Base-by-base conservation (phyloP, 30 jellyfish, hydroid and myxozoan genomes). In the Cassiopea xamachana region DNA sequence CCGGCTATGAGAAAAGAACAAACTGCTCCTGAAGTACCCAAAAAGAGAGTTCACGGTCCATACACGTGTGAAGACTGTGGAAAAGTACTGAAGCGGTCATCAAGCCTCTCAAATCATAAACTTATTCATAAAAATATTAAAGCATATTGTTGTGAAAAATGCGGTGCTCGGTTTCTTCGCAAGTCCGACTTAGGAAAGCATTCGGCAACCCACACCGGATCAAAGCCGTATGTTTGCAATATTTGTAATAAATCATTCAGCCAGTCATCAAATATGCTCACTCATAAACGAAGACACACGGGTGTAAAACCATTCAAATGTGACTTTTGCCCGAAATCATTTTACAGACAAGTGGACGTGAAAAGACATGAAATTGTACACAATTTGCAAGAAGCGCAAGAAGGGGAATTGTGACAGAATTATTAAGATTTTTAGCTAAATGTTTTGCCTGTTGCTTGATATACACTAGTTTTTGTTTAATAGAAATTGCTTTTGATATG, bases 221-320 rank as follows among this genome's bases (percentile, higher is more conserved):
- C 86, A 1, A 93, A 93, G 62, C 97, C 97, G 13, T 89, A 88
- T 69, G 67, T 48, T 1, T 93, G 98, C 75, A 49, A 82, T 69
- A 78, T 76, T 39, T 93, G 98, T 62, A 78, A 77, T n/a, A 93
- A 89, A 68, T 64, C 92, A 1, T 93, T 93, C 89, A 83, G 96
- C 47, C 98, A 94, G 70, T 94, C 98, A 1, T 94, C 98, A 6
- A 94, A 94, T 80, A 89, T 94, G 97, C 84, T 94, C 44, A 94
- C 98, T 1, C 98, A 94, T 71, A 91, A 80, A 51, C 90, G 98
- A 75, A 84, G 97, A 44, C 98, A 94, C 68, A 74, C 98, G 17
- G 98, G 98, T 15, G 85, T 89, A 27, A 73, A 93, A 44, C 98
- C 98, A 46, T 94, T 69, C 61, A 69, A 89, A 16, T 94, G 98